Evolutionary conservation across 2,113 vertebrate genomes (phyloP), one percentile per base, ranked within the genome.

Genomic region (Perca schrenkii): DNA sequence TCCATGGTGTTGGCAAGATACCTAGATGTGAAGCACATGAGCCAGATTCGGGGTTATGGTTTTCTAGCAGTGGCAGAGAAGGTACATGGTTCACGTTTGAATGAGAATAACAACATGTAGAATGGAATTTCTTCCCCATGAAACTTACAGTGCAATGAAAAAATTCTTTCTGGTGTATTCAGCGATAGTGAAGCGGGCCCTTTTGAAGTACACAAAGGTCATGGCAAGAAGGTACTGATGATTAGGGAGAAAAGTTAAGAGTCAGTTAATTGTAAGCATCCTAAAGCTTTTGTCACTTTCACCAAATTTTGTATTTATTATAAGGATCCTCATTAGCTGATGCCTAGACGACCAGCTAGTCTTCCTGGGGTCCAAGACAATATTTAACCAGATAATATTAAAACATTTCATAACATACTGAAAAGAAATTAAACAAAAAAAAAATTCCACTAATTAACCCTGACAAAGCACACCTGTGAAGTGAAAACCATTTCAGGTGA

Each of bases 131-230:
- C 0, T 43, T 66, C 63, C 25, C 11, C 10, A 49, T 76, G 7
- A 95, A 43, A 97, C 98, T 98, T 95, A 99, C 98, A 99, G 94
- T 84, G 97, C 98, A 17, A 97, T 95, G 94, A 99, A 99, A 93
- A 99, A 99, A 92, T 99, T 98, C 81, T 93, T 96, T 89, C 95
- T 96, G 92, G 94, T 99, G 88, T 98, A 96, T 74, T 99, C 98
- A 19, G 86, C 91, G 79, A 96, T 63, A 89, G 91, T 94, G 92
- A 98, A 99, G 88, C 89, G 90, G 79, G 98, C 98, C 87, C 98
- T 96, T 96, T 97, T 99, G 96, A 99, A 99, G 96, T 99, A 99
- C 88, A 99, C 96, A 86, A 99, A 99, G 65, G 97, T 97, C 98
- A 99, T 99, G 88, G 98, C 98, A 90, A 99, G 95, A 79, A 99